Percentiles rank a stretch among this genome's conserved stretches.
Conservation (phyloP, 2,113 vertebrate species). For the Bungarus multicinctus region DNA sequence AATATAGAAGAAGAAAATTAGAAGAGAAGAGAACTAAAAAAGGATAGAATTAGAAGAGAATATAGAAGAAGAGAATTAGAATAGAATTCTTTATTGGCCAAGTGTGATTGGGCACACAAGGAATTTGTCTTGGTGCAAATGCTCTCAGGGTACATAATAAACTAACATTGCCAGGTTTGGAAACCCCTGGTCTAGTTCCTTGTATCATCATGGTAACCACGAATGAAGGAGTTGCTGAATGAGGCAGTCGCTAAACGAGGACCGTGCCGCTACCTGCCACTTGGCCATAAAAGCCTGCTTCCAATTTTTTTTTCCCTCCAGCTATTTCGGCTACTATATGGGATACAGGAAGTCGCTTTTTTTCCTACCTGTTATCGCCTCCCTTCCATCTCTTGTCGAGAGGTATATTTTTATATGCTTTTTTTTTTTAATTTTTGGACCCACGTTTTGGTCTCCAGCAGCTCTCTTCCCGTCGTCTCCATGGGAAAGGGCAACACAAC, state of each 20-base stretch:
- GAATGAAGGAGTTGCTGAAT: neutral
- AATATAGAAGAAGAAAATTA: too few species aligned
- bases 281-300: neutral
- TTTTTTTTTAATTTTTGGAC: neutral
- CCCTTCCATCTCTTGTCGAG: neutral
- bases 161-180: too few species aligned
- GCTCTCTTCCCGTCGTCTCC: neutral
- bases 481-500: neutral
- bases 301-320: neutral
- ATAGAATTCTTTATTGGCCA: too few species aligned
- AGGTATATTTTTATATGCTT: neutral
- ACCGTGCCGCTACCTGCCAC: neutral
- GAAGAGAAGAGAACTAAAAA: too few species aligned
- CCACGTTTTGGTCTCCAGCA: rapidly evolving
- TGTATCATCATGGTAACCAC: rapidly evolving
- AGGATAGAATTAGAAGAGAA: too few species aligned
- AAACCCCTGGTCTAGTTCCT: neutral
- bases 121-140: too few species aligned
- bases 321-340: neutral
- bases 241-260: neutral
- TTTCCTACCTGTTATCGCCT: neutral
- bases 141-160: too few species aligned
- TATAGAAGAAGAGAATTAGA: too few species aligned
- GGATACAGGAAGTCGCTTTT: neutral
- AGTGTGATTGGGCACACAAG: too few species aligned